These are phyloP conservation scores for Pseudonaja textilis DNA, from an alignment of 2,113 vertebrate species.

Conservation along the genomic window DNA sequence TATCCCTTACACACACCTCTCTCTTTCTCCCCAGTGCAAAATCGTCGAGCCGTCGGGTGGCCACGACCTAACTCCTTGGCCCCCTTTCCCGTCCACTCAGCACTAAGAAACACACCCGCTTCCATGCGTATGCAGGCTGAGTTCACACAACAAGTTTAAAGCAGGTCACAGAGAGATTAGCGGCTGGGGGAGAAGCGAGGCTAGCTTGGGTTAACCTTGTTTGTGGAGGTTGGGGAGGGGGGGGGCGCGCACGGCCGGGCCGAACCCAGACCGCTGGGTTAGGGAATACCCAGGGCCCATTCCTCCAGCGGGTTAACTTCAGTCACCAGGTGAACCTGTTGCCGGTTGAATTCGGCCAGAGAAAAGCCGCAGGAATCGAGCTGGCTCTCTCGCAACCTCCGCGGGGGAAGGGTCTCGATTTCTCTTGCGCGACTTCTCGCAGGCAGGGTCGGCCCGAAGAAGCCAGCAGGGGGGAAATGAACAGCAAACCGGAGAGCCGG, in stretches of 20 bases:
- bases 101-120: neutral
- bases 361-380: neutral
- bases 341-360: neutral
- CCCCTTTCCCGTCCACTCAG: neutral
- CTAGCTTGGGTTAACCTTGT: neutral
- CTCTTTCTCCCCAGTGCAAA: neutral
- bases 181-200: neutral
- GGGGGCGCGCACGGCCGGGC: neutral
- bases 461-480: neutral
- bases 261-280: neutral
- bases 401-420: neutral
- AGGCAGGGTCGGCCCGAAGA: neutral
- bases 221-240: neutral
- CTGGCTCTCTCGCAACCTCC: neutral
- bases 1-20: too few relatives aligned
- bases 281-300: neutral
- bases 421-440: neutral
- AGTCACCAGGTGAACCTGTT: neutral
- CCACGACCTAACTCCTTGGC: slow-evolving; percentile 26
- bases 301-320: neutral
- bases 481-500: too few relatives aligned
- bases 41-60: neutral
- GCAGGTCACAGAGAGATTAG: neutral
- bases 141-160: neutral
- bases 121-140: neutral